phyloP scores from a whole-genome alignment of 2,113 vertebrate genomes.

The Charina bottae region DNA sequence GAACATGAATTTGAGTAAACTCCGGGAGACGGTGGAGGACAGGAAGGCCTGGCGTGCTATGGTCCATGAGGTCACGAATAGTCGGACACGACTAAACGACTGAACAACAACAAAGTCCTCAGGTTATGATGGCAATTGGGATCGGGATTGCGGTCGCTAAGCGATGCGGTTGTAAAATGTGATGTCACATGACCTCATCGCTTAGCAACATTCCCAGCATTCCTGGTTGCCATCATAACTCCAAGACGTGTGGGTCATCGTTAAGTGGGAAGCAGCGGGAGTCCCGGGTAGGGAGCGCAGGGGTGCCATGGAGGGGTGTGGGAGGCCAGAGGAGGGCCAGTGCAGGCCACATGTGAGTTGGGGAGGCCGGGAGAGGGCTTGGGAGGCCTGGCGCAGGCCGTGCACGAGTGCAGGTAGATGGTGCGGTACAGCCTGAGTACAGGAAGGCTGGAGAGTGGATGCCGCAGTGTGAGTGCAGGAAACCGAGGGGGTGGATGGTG shows the following conservation, averaged over 20 bases:
- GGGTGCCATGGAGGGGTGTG: background rate
- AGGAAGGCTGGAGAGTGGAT: background rate
- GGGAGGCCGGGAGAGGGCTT: background rate
- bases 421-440: background rate
- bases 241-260: background rate
- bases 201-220: background rate
- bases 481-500: background rate
- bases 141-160: background rate
- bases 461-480: background rate
- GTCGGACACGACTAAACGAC: too few species aligned
- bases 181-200: background rate
- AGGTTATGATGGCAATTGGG: background rate
- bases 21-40: too few species aligned
- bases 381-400: background rate
- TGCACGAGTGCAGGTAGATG: background rate
- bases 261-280: background rate
- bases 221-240: background rate
- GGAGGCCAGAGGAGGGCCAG: background rate
- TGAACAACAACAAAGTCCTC: too few species aligned
- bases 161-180: background rate
- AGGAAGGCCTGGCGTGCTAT: too few species aligned
- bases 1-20: too few species aligned
- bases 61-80: too few species aligned
- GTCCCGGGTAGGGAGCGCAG: background rate
- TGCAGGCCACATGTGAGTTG: background rate